Evolutionary conservation across 2,888 invertebrate species (phyloP).

Genomic region (Arge pagana): DNA sequence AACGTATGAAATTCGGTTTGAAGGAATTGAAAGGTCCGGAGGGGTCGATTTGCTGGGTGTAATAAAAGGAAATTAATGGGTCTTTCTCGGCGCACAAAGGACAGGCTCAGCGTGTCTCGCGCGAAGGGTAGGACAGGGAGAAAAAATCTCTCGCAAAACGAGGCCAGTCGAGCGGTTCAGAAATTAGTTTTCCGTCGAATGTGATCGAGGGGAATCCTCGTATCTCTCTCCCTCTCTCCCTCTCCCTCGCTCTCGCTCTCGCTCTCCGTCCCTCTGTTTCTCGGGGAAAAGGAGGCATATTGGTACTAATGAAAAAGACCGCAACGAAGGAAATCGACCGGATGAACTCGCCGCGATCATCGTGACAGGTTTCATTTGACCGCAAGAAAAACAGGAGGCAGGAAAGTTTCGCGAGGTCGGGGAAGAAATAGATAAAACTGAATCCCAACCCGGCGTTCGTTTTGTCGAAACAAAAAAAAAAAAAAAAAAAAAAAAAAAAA

Average conservation of each 20-base stretch:
- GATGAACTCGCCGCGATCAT: neutral
- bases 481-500: too few relatives aligned
- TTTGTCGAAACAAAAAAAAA: too few relatives aligned
- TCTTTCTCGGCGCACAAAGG: neutral
- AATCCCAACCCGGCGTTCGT: too few relatives aligned
- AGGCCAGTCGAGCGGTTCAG: neutral
- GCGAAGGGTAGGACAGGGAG: neutral
- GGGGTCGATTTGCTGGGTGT: conserved; percentile 3
- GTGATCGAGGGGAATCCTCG: too few relatives aligned
- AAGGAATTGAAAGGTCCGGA: conserved; percentile 15
- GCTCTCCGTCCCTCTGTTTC: neutral
- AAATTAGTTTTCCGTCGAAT: conserved; percentile 4
- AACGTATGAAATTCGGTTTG: conserved; percentile 9
- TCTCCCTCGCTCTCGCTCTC: neutral
- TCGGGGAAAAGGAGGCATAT: neutral
- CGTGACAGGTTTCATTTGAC: conserved; percentile 1
- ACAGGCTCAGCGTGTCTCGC: too few relatives aligned
- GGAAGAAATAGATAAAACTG: too few relatives aligned
- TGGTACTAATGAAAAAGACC: conserved; percentile 3
- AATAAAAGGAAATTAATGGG: conserved; percentile 18
- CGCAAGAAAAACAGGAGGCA: neutral
- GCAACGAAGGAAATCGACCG: conserved; percentile 1
- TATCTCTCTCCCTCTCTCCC: neutral
- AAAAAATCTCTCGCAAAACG: too few relatives aligned
- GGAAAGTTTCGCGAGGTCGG: too few relatives aligned